These are phyloP conservation scores for Thamnophis elegans DNA, from an alignment of 2,797 vertebrate species.

Conservation along the genomic window DNA sequence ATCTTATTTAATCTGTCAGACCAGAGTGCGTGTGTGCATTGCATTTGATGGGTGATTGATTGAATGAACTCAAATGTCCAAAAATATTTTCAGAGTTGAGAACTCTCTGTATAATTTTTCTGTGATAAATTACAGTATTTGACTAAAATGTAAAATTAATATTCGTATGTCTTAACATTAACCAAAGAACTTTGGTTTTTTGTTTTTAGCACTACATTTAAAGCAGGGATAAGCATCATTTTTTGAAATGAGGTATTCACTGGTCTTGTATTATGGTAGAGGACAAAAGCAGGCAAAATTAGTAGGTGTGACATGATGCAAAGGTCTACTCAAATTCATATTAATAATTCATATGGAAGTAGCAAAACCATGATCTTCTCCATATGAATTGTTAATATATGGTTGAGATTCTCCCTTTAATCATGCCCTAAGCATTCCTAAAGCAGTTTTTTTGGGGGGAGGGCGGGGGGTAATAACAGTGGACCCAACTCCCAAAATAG, in stretches of 20 bases:
- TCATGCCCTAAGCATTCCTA: not conserved
- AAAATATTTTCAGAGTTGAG: not conserved
- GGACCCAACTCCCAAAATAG: not conserved
- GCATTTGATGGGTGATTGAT: not conserved
- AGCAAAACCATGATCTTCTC: not conserved
- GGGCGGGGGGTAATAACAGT: not conserved
- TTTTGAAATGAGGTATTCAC: not conserved
- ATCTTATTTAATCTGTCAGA: not conserved
- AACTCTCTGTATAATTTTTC: not conserved
- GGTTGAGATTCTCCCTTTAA: not conserved
- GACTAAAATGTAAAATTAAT: not conserved
- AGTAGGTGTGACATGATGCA: not conserved
- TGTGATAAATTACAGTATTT: not conserved
- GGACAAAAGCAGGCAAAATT: not conserved
- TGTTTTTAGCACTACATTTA: not conserved
- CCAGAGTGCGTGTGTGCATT: not conserved
- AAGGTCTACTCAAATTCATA: not conserved
- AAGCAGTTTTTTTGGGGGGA: not conserved
- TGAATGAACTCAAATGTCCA: not conserved
- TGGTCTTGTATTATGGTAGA: not conserved
- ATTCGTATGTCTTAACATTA: not conserved
- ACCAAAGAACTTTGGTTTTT: not conserved
- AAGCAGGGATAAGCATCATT: not conserved
- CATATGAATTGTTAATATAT: not conserved
- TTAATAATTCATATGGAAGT: not conserved